Base-by-base conservation (phyloP, 2,113 vertebrate species). In the Hemicordylus capensis region DNA sequence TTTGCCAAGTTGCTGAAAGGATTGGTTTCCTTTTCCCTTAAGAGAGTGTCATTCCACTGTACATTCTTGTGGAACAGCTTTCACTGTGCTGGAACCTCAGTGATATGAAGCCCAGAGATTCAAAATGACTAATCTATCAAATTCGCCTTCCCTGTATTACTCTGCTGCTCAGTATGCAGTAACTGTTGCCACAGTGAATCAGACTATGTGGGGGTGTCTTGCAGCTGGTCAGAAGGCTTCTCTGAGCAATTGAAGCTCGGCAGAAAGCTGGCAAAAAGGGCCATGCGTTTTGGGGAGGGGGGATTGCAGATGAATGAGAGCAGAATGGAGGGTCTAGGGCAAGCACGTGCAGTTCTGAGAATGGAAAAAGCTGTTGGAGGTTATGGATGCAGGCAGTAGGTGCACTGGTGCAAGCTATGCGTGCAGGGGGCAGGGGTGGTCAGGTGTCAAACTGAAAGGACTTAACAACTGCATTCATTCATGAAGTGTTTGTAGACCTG, bases 111-210 rank as follows among this genome's bases (percentile, higher is more conserved):
- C n/a, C 56, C 61, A 56, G 42, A 73, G 56, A 85, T 73, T 73
- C 58, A 34, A 73, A 61, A 85, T 72, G 84, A 79, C 56, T 64
- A 73, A 85, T 80, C 77, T 80, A 85, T 85, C 84, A 80, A 73
- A 61, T 85, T 73, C 56, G 37, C 56, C 58, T 59, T 51, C 44
- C 2, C 56, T 61, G 84, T 37, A 51, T 85, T 72, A 48, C 46
- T 79, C 58, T 39, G 42, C 84, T 85, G 67, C 56, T 85, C 84
- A 85, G 67, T 73, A 80, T 85, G 76, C 84, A 73, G 67, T 51
- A 39, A 61, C 56, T 48, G 84, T 85, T 80, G 76, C 76, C 67
- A 66, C 46, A 72, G 67, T 80, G 76, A 80, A 73, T 63, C 56
- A 63, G 54, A 22, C 84, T 19, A 39, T 2, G 39, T 31, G 76